Conservation (phyloP, 2,888 invertebrate species). For the Coenonympha glycerion region DNA sequence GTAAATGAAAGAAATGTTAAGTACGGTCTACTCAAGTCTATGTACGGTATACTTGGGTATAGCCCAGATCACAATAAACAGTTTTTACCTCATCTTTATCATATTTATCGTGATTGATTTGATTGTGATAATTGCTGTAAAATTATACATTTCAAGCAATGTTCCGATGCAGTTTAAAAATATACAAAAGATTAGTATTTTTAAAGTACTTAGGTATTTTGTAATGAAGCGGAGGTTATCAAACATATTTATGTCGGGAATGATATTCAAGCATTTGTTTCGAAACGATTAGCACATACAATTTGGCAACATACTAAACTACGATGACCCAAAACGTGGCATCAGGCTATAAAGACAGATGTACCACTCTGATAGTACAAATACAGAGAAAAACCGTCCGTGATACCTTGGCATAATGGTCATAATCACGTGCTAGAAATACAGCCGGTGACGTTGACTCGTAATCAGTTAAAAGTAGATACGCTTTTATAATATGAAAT, state of each 20-base stretch:
- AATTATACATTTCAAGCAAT: no score
- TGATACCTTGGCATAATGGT: not conserved
- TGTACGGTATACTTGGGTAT: no score
- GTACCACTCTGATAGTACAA: conserved; percentile 15
- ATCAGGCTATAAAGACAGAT: conserved; percentile 21
- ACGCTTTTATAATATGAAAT: conserved; percentile 19
- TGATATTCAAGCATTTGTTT: conserved; percentile 12
- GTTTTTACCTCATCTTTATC: no score
- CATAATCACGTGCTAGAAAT: conserved; percentile 3
- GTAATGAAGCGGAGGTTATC: not conserved
- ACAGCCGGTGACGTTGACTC: conserved; percentile 15
- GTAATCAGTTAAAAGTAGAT: conserved; percentile 24
- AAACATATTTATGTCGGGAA: not conserved
- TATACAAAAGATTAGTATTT: not conserved
- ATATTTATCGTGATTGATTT: no score
- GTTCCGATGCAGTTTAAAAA: no score
- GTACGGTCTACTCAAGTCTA: no score
- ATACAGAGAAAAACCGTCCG: not conserved
- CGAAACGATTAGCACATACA: conserved; percentile 22
- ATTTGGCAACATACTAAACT: conserved; percentile 26
- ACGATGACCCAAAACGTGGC: conserved; percentile 27
- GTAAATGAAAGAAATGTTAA: no score
- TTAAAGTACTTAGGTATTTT: not conserved
- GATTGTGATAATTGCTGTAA: no score
- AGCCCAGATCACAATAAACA: no score